These are phyloP conservation scores for Lydus trimaculatus DNA, from an alignment of 2,888 invertebrate genomes.

Conservation along the genomic window DNA sequence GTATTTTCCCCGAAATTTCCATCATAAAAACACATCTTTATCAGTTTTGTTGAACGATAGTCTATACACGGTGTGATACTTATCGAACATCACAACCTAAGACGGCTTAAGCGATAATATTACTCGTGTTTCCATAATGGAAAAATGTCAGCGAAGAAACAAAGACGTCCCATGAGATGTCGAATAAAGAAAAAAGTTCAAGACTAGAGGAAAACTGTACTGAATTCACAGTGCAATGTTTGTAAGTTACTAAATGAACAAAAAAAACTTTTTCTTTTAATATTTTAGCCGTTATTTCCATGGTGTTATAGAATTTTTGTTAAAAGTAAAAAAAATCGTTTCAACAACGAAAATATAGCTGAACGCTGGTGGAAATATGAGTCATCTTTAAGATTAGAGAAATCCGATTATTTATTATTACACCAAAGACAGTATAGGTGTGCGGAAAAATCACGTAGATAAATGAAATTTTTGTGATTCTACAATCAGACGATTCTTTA, in stretches of 20 bases:
- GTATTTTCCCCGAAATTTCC: too few relatives aligned
- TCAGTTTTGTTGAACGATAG: neutral
- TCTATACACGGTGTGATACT: neutral
- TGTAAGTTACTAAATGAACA: neutral
- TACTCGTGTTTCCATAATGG: neutral
- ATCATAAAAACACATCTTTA: too few relatives aligned
- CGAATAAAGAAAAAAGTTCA: neutral
- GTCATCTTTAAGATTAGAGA: too few relatives aligned
- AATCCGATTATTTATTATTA: too few relatives aligned
- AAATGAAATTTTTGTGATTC: neutral
- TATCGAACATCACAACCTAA: neutral
- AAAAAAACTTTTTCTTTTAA: neutral
- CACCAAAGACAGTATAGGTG: too few relatives aligned
- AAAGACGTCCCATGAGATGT: neutral
- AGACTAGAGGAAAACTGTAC: neutral
- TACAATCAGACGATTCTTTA: neutral
- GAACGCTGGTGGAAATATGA: too few relatives aligned
- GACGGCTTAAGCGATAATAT: neutral
- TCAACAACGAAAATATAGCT: too few relatives aligned
- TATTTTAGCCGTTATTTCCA: neutral
- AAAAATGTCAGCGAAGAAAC: neutral
- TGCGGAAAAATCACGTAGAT: neutral
- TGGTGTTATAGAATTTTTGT: too few relatives aligned
- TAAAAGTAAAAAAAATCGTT: too few relatives aligned
- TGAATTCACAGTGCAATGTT: neutral